Conservation (phyloP, 2,888 invertebrate genomes). For the Anarsia innoxiella region DNA sequence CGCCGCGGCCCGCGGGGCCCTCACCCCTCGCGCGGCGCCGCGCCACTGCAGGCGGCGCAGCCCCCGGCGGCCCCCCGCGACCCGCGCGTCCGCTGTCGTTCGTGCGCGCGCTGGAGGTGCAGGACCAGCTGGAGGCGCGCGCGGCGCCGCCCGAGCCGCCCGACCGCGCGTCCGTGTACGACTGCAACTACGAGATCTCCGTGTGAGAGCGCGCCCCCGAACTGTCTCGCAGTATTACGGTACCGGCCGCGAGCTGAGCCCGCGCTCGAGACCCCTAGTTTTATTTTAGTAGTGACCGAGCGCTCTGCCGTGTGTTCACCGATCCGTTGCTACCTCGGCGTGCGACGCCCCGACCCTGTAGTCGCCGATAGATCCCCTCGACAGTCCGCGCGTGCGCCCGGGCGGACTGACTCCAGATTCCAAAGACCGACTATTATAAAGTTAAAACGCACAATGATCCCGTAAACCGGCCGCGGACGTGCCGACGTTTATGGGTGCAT, state of each 20-base stretch:
- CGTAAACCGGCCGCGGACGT: constrained; percentile 8
- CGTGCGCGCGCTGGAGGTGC: constrained; percentile 91
- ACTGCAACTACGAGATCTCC: constrained; percentile 96
- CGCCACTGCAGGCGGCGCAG: constrained; percentile 76
- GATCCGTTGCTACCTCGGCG: background rate
- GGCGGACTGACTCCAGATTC: constrained; percentile 17
- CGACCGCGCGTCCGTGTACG: constrained; percentile 92
- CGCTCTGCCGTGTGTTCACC: constrained; percentile 19
- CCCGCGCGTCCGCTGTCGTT: constrained; percentile 88
- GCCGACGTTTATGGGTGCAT: constrained; percentile 10
- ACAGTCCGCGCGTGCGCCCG: background rate
- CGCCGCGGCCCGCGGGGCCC: constrained; percentile 38
- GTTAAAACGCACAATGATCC: constrained; percentile 25
- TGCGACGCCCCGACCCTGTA: no score
- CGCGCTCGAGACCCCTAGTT: constrained; percentile 9
- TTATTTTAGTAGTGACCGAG: constrained; percentile 9
- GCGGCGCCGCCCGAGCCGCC: constrained; percentile 74
- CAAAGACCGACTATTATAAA: constrained; percentile 20
- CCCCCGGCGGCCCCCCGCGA: constrained; percentile 47
- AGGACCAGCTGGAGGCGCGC: constrained; percentile 90
- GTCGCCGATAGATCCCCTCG: background rate
- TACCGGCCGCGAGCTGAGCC: constrained; percentile 9
- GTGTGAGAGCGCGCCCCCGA: constrained; percentile 77
- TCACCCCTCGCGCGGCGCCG: constrained; percentile 47
- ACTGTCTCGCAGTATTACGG: constrained; percentile 10